Percentiles rank a stretch among this genome's conserved stretches.
These are phyloP conservation scores for Morone saxatilis DNA, from an alignment of 2,113 vertebrate species.

Conservation along the genomic window DNA sequence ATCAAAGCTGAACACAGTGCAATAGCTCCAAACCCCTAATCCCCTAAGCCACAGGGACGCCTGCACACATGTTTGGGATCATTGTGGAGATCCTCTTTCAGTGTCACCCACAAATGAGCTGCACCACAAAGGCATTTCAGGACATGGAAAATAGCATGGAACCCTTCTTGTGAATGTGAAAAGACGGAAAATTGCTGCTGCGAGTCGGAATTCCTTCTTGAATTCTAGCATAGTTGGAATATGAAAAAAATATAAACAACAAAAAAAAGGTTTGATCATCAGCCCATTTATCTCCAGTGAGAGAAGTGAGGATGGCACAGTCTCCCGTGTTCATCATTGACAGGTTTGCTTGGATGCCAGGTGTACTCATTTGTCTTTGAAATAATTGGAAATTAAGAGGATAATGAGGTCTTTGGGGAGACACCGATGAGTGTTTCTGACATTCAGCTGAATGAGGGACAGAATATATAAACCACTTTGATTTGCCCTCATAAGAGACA, in stretches of 20 bases:
- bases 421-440: constrained; percentile 57
- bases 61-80: neutral
- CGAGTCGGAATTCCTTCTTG: constrained; percentile 28
- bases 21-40: neutral
- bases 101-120: constrained; percentile 15
- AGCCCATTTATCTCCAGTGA: constrained; percentile 52
- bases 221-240: constrained; percentile 43
- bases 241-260: neutral
- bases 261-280: constrained; percentile 61
- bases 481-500: constrained; percentile 52
- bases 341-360: constrained; percentile 69
- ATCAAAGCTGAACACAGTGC: constrained; percentile 2
- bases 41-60: neutral
- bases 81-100: neutral
- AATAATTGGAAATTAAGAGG: constrained; percentile 81
- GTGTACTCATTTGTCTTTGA: constrained; percentile 77
- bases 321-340: constrained; percentile 65
- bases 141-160: neutral
- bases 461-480: constrained; percentile 56
- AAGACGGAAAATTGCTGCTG: neutral
- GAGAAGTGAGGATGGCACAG: constrained; percentile 34
- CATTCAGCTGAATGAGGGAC: constrained; percentile 66
- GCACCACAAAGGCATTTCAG: neutral
- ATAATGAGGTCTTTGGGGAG: constrained; percentile 81
- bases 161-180: neutral